Conservation (phyloP, 2,113 vertebrate species). For the Scortum barcoo region DNA sequence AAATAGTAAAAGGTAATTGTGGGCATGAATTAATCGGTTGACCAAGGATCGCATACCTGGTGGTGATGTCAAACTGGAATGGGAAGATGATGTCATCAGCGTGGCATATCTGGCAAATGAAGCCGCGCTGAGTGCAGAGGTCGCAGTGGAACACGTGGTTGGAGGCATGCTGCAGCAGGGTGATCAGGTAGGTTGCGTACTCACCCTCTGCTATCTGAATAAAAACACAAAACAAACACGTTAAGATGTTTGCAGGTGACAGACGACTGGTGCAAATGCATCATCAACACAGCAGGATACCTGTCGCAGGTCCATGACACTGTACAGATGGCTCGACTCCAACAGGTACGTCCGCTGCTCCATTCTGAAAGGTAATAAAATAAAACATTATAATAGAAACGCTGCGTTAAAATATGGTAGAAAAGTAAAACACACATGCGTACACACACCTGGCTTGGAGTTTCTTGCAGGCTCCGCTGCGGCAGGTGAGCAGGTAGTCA, state of each 20-base stretch:
- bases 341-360: conserved; percentile 89
- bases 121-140: conserved; percentile 94
- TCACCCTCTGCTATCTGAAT: conserved; percentile 88
- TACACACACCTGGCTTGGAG: conserved; percentile 75
- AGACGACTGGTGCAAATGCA: too few relatives aligned
- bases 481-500: conserved; percentile 92
- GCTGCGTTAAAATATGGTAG: not conserved
- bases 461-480: conserved; percentile 90
- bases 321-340: conserved; percentile 91
- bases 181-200: conserved; percentile 87
- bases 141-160: conserved; percentile 92
- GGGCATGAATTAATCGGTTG: not conserved
- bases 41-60: conserved; percentile 81
- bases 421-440: not conserved
- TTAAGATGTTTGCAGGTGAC: not conserved
- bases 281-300: conserved; percentile 69
- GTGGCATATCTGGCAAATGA: conserved; percentile 96
- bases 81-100: conserved; percentile 92
- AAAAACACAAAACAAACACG: not conserved
- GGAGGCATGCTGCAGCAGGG: conserved; percentile 86
- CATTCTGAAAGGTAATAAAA: conserved; percentile 83
- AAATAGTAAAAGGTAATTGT: not conserved
- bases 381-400: not conserved
- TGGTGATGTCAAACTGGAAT: conserved; percentile 93
- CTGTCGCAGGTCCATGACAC: conserved; percentile 91